Conservation (phyloP, 1,140 invertebrate species). For the Rhysida immarginata region DNA sequence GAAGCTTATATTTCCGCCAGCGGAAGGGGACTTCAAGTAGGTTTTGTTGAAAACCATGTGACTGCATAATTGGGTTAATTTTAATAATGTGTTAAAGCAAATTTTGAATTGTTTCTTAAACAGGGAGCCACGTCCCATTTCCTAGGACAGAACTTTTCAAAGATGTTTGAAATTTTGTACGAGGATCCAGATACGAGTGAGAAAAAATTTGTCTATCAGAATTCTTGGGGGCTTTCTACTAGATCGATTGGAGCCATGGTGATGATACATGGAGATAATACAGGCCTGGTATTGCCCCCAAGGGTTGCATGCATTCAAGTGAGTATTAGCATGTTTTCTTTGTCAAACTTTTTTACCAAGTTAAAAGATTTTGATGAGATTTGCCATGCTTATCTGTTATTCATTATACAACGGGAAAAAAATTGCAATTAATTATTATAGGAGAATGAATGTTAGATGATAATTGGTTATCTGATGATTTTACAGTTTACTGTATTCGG, state of each 20-base stretch:
- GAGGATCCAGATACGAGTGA: constrained; percentile 84
- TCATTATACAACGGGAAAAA: constrained; percentile 1
- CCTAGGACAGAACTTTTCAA: constrained; percentile 96
- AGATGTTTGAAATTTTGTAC: constrained; percentile 96
- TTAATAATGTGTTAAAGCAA: background rate
- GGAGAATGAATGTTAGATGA: background rate
- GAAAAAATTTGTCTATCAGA: constrained; percentile 85
- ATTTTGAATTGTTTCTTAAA: constrained; percentile 1
- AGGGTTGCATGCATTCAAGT: constrained; percentile 64
- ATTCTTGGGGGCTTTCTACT: constrained; percentile 97
- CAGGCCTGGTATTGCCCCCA: constrained; percentile 89
- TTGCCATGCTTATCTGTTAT: background rate
- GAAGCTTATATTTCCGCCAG: constrained; percentile 90
- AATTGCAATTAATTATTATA: background rate
- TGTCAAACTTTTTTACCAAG: background rate
- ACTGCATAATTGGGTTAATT: background rate
- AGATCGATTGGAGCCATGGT: constrained; percentile 80
- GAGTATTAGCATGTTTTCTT: constrained; percentile 11
- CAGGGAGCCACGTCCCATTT: constrained; percentile 93
- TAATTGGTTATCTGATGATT: background rate
- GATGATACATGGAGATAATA: constrained; percentile 94
- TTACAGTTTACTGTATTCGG: background rate
- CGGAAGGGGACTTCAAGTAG: constrained; percentile 77
- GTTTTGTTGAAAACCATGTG: background rate
- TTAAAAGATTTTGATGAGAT: constrained; percentile 6